Percentiles rank a stretch among this genome's conserved stretches.
phyloP scores from a whole-genome alignment of 1,140 invertebrate species.

The Plectus sambesii region DNA sequence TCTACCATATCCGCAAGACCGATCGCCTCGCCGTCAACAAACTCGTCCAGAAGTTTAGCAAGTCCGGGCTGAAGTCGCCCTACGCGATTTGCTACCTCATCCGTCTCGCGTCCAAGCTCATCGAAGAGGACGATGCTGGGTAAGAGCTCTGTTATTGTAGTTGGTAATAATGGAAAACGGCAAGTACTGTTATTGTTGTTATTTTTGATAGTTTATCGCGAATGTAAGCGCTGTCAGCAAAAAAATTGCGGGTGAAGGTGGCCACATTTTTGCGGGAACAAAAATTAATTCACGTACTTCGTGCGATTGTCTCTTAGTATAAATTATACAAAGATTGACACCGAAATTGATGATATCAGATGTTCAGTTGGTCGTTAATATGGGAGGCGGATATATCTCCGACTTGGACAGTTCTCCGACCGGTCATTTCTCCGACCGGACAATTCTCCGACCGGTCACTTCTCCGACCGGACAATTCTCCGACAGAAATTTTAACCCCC shows the following conservation, averaged over 20 bases:
- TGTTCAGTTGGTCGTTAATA: neutral
- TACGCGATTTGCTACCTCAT: constrained; percentile 84
- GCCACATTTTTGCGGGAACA: too few species aligned
- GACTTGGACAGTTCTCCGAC: too few species aligned
- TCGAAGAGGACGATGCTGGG: constrained; percentile 62
- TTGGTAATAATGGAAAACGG: neutral
- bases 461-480: too few species aligned
- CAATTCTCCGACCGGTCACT: too few species aligned
- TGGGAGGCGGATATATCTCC: too few species aligned
- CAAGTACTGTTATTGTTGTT: too few species aligned
- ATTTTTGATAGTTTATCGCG: too few species aligned
- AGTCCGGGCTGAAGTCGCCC: constrained; percentile 69
- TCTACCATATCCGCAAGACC: constrained; percentile 81
- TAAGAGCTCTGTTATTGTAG: neutral
- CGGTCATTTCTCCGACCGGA: too few species aligned
- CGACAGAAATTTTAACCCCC: too few species aligned
- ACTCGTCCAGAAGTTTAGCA: constrained; percentile 75
- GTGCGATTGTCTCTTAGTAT: neutral
- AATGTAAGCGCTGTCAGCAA: too few species aligned
- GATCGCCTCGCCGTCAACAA: constrained; percentile 93
- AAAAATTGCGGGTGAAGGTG: too few species aligned
- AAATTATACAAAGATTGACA: neutral
- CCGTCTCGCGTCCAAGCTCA: constrained; percentile 72
- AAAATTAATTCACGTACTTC: neutral
- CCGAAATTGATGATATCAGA: neutral